Evolutionary conservation across 2,113 vertebrate genomes (phyloP), one percentile per base, ranked within the genome.

Genomic region (Paradoxurus hermaphroditus): DNA sequence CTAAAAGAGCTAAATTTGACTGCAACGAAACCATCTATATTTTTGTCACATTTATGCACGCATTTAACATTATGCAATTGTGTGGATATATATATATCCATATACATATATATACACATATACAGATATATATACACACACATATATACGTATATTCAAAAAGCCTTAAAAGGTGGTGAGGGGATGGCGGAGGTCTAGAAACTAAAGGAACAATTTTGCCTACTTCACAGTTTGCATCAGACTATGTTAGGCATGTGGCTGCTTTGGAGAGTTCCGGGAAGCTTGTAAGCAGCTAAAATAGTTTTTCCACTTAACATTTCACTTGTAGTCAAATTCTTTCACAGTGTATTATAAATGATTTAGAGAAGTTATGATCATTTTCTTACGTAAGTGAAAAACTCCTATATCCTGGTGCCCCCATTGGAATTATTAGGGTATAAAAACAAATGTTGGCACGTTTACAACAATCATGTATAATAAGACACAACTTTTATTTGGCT

Each of bases 171-270:
- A 94, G 78, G 34, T 88, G 51, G 88, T 31, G 14, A 53, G 31
- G 87, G 39, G 23, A 95, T 81, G 19, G 53, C 8, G 36, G 39
- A 95, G 84, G 78, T 53, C 87, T 96, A 90, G 16, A 73, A 97
- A 82, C 85, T 72, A 97, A 97, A 97, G 95, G 97, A 98, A 96
- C 97, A 98, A 79, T 81, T 94, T 78, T 90, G 79, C 97, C 95
- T 84, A 1, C 49, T 94, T 96, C 95, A 96, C 97, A 97, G 95
- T 92, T 97, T 97, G 87, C 87, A 59, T 4, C 11, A 34, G 90
- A 81, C 75, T 85, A 5, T 62, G 63, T 87, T 87, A 68, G 92
- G 93, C 90, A 67, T 91, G 86, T 87, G 53, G 87, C 70, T 78
- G 53, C 79, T 82, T 75, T 53, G 29, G 78, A 96, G 67, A 79